These are phyloP conservation scores for Holothuria leucospilota DNA, from an alignment of 53 echinoderm and acorn worm genomes.

Conservation along the genomic window DNA sequence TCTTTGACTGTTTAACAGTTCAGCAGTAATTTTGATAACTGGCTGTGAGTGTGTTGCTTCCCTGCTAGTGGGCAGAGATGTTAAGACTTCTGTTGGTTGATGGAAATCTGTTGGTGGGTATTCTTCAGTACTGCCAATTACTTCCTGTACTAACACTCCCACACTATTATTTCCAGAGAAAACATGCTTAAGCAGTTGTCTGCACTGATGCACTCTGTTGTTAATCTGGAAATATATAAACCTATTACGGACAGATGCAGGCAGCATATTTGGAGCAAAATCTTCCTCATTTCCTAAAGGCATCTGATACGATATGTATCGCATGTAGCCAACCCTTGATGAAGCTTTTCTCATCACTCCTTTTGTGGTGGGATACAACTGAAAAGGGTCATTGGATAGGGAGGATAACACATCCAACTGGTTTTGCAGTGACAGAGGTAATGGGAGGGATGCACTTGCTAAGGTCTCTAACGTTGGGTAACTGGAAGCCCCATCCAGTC, in stretches of 20 bases:
- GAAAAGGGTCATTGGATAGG: conserved; percentile 11
- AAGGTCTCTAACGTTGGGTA: conserved; percentile 19
- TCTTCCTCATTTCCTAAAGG: neutral
- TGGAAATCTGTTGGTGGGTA: too few species aligned
- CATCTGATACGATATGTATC: neutral
- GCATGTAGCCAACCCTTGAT: conserved; percentile 26
- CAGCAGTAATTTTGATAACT: conserved; percentile 32
- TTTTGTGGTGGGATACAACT: conserved; percentile 10
- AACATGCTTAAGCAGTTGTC: conserved; percentile 3
- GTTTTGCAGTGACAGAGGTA: neutral
- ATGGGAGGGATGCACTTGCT: neutral
- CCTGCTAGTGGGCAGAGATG: neutral
- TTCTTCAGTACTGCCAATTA: too few species aligned
- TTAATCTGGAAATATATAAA: conserved; percentile 26
- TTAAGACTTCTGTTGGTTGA: neutral
- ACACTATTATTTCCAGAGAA: neutral
- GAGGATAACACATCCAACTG: conserved; percentile 29
- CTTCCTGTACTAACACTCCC: neutral
- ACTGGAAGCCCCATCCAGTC: neutral
- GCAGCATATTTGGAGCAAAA: conserved; percentile 18
- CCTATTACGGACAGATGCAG: conserved; percentile 27
- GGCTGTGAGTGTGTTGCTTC: neutral
- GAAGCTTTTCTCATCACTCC: conserved; percentile 21
- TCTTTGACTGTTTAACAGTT: neutral
- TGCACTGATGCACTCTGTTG: neutral